phyloP scores from a whole-genome alignment of 1,140 invertebrate species.

The Bathynomus jamesi region DNA sequence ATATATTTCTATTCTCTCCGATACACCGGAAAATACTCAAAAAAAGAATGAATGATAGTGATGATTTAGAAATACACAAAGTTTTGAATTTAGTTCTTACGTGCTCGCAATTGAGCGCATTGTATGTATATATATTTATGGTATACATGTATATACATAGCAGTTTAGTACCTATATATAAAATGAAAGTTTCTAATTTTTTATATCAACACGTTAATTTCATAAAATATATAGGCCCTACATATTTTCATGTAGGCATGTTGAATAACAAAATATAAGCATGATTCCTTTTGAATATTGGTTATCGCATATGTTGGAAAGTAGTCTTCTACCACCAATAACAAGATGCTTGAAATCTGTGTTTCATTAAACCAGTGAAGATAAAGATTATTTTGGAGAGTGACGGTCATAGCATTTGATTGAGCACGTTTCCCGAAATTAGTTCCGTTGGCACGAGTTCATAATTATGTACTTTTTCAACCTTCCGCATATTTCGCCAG shows the following conservation, averaged over 20 bases:
- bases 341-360: background rate
- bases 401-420: too few relatives aligned
- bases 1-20: background rate
- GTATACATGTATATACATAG: background rate
- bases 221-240: background rate
- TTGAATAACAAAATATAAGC: background rate
- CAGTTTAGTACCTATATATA: background rate
- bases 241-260: background rate
- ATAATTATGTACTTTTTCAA: too few relatives aligned
- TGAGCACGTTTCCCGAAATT: too few relatives aligned
- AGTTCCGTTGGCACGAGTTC: too few relatives aligned
- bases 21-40: background rate
- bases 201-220: background rate
- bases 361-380: background rate
- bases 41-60: background rate
- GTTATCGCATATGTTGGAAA: background rate
- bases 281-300: too few relatives aligned
- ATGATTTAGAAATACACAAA: too few relatives aligned
- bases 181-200: background rate
- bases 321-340: background rate
- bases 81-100: background rate
- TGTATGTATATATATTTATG: background rate
- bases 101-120: background rate
- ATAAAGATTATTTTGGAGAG: too few relatives aligned
- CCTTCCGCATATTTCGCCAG: too few relatives aligned